Evolutionary conservation across 2,888 invertebrate genomes (phyloP), one percentile per base, ranked within the genome.

Genomic region (Trachelus troglodyta): DNA sequence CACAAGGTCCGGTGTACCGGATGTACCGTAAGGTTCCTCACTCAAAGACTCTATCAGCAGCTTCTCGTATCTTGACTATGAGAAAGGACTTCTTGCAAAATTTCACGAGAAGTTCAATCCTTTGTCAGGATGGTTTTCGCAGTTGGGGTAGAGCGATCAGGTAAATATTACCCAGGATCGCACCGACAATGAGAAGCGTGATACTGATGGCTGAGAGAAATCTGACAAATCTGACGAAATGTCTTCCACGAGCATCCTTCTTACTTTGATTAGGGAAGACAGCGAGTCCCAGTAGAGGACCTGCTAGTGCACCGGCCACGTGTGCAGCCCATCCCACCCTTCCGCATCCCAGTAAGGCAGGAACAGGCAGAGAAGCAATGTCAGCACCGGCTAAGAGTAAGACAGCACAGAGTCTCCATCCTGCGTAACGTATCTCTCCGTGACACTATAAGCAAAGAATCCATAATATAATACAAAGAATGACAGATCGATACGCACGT

Each of bases 291-390:
- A 95, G 86, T 11, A 95, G 92, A 1, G 95, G 91, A 0, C 96
- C 96, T 1, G 94, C 93, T 1, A 94, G 89, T 4, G 95, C 96
- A 6, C 96, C 96, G 11, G 95, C 93, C 30, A 93, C 92, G 87
- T 96, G 96, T 9, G 96, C 95, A 1, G 95, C 94, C 94, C 96
- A 94, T 69, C 96, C 95, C 80, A 96, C 93, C 40, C 89, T 86
- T 0, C 91, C 91, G 78, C 88, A 89, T 31, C 89, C 90, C 0
- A 91, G 83, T 0, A 91, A 83, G 12, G 89, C 90, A 33, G 90
- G 91, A 34, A 91, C 85, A 56, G 91, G 91, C 68, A 90, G 85
- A 1, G 90, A 94, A 23, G 93, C 93, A 86, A 95, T 93, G 91
- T 96, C 96, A 34, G 95, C 95, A 40, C 93, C 90, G 11, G 94